Percentiles rank a stretch among this genome's conserved stretches.
Conservation (phyloP, 2,888 invertebrate species). For the Conomelus anceps region DNA sequence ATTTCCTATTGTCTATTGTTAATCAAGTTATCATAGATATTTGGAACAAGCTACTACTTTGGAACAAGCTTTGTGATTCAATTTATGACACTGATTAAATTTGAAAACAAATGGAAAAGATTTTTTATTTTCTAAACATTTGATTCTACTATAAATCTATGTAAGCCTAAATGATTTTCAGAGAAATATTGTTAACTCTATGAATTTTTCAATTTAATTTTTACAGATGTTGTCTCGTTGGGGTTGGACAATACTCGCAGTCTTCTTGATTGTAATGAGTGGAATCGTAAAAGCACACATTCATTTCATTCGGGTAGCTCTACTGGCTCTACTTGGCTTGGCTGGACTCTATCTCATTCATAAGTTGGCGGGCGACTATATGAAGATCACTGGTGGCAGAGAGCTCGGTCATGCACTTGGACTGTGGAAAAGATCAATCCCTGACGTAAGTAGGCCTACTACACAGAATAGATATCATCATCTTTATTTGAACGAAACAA, state of each 20-base stretch:
- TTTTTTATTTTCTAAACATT: no score
- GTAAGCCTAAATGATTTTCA: no score
- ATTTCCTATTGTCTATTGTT: no score
- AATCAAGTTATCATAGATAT: no score
- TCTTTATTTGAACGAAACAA: no score
- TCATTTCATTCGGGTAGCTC: conserved; percentile 42
- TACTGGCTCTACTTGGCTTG: conserved; percentile 44
- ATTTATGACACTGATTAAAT: no score
- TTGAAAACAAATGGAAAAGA: no score
- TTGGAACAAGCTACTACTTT: no score
- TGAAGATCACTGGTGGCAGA: conserved; percentile 36
- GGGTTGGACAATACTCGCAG: conserved; percentile 9
- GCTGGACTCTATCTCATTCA: conserved; percentile 47
- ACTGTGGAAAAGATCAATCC: conserved; percentile 32
- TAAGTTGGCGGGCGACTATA: conserved; percentile 44
- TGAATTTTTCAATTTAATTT: not conserved
- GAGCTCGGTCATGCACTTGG: conserved; percentile 24
- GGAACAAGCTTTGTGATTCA: no score
- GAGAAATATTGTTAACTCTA: no score
- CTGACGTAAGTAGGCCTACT: conserved; percentile 29
- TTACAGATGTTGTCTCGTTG: conserved; percentile 18
- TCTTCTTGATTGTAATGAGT: conserved; percentile 25
- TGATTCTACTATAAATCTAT: no score
- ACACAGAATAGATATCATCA: no score
- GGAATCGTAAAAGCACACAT: conserved; percentile 40